Base-by-base conservation (phyloP, 2,797 vertebrate species). In the Diplodus puntazzo region DNA sequence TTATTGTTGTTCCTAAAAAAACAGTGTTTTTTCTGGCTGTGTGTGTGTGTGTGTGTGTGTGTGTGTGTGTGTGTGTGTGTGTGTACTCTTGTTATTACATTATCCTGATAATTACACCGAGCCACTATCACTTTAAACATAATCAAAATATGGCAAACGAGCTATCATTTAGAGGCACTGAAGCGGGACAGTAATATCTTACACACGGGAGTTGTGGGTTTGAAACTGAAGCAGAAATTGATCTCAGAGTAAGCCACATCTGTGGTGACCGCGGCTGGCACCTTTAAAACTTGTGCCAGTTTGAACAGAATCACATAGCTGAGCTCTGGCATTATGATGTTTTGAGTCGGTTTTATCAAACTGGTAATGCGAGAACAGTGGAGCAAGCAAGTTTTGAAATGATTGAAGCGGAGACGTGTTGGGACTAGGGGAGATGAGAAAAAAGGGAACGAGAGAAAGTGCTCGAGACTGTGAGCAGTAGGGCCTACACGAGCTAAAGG, bases 391-490 rank as follows among this genome's bases (percentile, higher is more conserved):
- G 53, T 87, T 88, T 73, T 69, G 62, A 73, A 75, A 85, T 70
- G 34, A 85, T 5, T 73, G 43, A 83, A 82, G 52, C 27, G 17
- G 72, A 84, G 39, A 79, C 17, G 2, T 74, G 61, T 53, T 71
- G 68, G 78, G 77, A 79, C 48, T 69, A 17, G 17, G 61, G 66
- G 54, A 81, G 62, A 74, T 64, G 46, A 64, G 25, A 50, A 18
- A 63, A 68, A 68, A 48, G 21, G 46, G 21, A 48, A 45, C 16
- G n/a, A 65, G 54, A 80, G 25, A 86, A 83, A 83, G n/a, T 59
- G 50, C 69, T 89, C 81, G 57, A 80, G 79, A 87, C 72, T 55
- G 45, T 77, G 75, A 83, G 82, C 73, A 82, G 71, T 50, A 14
- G 21, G 58, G 57, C 69, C 62, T 71, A 43, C 49, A 74, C 60